Percentiles rank a stretch among this genome's conserved stretches.
Evolutionary conservation across 2,888 invertebrate species (phyloP).

Genomic region (Leucania comma): DNA sequence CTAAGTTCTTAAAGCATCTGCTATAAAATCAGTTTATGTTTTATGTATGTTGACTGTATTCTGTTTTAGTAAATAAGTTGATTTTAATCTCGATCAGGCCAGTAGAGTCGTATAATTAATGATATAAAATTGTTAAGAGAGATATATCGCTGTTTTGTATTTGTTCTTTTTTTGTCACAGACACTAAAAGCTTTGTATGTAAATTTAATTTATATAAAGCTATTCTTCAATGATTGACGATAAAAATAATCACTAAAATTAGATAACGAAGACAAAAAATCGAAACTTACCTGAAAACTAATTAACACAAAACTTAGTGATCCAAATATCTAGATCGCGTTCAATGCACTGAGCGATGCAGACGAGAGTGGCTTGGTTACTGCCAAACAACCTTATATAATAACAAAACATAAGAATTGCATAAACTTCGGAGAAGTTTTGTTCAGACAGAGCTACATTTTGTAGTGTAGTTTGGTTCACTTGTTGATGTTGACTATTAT

Average conservation of each 20-base stretch:
- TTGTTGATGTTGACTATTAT: neutral
- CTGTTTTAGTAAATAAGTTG: neutral
- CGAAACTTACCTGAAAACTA: conserved; percentile 72
- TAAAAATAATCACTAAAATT: conserved; percentile 2
- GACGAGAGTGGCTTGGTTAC: conserved; percentile 79
- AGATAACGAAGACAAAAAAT: conserved; percentile 9
- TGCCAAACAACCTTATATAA: conserved; percentile 88
- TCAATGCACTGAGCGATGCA: conserved; percentile 83
- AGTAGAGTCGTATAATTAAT: too few species aligned
- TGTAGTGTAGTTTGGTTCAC: neutral
- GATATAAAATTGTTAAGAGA: too few species aligned
- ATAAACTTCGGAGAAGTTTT: conserved; percentile 80
- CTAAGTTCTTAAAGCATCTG: neutral
- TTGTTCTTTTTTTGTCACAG: neutral
- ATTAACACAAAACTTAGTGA: conserved; percentile 57
- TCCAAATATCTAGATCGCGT: conserved; percentile 76
- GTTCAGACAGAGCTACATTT: conserved; percentile 38
- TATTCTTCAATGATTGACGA: neutral
- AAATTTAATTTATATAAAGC: neutral
- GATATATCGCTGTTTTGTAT: too few species aligned
- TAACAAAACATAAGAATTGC: conserved; percentile 89
- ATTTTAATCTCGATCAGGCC: too few species aligned
- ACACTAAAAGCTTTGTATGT: neutral
- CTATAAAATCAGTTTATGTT: neutral
- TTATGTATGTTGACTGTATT: neutral